Conservation (phyloP, 2,888 invertebrate species). For the Elmis aenea region DNA sequence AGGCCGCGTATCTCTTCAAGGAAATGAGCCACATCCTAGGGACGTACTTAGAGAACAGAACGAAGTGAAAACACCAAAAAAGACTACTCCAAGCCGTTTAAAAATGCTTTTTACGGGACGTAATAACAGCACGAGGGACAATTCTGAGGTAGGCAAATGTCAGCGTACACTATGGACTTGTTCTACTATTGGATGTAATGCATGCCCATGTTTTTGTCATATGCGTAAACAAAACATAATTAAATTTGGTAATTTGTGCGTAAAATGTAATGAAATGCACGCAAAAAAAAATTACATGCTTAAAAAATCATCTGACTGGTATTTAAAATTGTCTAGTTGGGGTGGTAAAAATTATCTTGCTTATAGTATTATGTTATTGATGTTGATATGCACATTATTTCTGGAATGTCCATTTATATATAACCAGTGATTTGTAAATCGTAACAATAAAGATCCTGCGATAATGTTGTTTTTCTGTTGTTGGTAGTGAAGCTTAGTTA, state of each 20-base stretch:
- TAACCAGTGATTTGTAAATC: background rate
- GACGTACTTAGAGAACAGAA: conserved; percentile 54
- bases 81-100: conserved; percentile 61
- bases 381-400: background rate
- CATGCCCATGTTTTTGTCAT: conserved; percentile 3
- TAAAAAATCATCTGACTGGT: too few relatives aligned
- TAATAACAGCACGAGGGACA: conserved; percentile 43
- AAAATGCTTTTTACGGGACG: conserved; percentile 55
- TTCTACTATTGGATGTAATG: conserved; percentile 4
- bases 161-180: conserved; percentile 5
- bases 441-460: too few relatives aligned
- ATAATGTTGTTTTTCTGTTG: background rate
- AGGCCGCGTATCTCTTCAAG: conserved; percentile 61
- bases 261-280: too few relatives aligned
- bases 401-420: background rate
- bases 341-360: too few relatives aligned
- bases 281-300: too few relatives aligned
- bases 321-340: too few relatives aligned
- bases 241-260: too few relatives aligned
- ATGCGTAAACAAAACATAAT: conserved; percentile 4
- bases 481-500: conserved; percentile 6
- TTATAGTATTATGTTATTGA: background rate
- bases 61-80: conserved; percentile 44
- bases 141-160: conserved; percentile 32
- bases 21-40: conserved; percentile 53